Conservation (phyloP, 64 coral and sea anemone species). For the Montipora cactus region DNA sequence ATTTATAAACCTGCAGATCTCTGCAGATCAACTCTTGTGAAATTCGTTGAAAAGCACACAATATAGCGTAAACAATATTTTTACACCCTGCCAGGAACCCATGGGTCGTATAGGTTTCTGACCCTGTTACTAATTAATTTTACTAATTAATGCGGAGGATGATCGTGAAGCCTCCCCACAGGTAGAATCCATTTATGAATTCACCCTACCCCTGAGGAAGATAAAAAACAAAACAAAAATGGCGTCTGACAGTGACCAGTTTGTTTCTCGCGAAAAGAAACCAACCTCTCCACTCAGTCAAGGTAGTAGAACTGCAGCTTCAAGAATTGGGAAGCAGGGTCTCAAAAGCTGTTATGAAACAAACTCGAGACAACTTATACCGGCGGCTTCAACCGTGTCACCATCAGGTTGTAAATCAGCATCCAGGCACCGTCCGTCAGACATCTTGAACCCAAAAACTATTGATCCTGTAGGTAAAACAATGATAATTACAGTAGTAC, state of each 20-base stretch:
- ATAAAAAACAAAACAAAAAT: neutral
- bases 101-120: too few species aligned
- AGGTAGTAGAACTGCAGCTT: constrained; percentile 49
- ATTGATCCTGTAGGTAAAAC: constrained; percentile 80
- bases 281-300: too few species aligned
- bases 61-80: too few species aligned
- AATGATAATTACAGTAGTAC: neutral
- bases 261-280: constrained; percentile 70
- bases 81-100: too few species aligned
- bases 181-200: too few species aligned
- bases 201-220: neutral
- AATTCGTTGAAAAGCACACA: too few species aligned
- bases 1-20: too few species aligned
- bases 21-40: too few species aligned
- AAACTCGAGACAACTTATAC: constrained; percentile 63
- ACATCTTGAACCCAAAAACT: constrained; percentile 95
- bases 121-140: too few species aligned
- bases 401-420: constrained; percentile 40
- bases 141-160: too few species aligned
- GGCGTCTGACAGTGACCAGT: constrained; percentile 59
- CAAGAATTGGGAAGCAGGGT: constrained; percentile 49
- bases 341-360: constrained; percentile 77
- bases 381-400: constrained; percentile 32
- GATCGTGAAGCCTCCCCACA: too few species aligned
- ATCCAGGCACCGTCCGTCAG: constrained; percentile 81